Evolutionary conservation across 2,797 vertebrate species (phyloP).

Genomic region (Simalia tracyae): DNA sequence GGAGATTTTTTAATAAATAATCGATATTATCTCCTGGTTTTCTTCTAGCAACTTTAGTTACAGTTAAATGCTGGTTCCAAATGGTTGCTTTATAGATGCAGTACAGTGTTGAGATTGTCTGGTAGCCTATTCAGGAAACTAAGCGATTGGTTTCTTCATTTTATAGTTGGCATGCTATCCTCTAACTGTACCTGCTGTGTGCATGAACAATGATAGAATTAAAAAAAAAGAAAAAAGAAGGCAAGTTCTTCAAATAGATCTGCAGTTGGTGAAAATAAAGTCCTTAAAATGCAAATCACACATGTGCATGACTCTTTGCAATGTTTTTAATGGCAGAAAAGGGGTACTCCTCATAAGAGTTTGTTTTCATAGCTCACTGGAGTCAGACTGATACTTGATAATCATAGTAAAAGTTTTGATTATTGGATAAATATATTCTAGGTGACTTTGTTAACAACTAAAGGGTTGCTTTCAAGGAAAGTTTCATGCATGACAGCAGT

Average conservation of each 20-base stretch:
- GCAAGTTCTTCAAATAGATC: conserved; percentile 69
- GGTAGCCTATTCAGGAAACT: conserved; percentile 57
- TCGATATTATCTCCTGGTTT: not conserved
- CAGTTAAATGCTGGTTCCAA: conserved; percentile 74
- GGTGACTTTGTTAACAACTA: not conserved
- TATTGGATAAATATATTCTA: not conserved
- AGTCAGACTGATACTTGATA: not conserved
- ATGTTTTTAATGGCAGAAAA: conserved; percentile 1
- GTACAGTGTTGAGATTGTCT: conserved; percentile 69
- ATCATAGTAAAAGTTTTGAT: not conserved
- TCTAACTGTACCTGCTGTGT: conserved; percentile 55
- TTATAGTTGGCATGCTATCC: conserved; percentile 73
- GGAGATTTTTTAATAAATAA: not conserved
- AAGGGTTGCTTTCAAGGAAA: not conserved
- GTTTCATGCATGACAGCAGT: not conserved
- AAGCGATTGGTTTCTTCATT: conserved; percentile 68
- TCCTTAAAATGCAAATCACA: not conserved
- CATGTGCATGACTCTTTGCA: not conserved
- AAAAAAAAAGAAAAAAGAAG: conserved; percentile 15
- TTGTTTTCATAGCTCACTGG: not conserved
- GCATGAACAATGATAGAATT: conserved; percentile 71
- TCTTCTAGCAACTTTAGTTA: conserved; percentile 12
- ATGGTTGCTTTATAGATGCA: conserved; percentile 69
- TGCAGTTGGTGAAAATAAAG: conserved; percentile 52
- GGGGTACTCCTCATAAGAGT: not conserved